A percentile compares a stretch with the other conserved stretches of the same genome.
phyloP scores from a whole-genome alignment of 1,140 invertebrate species.

The Episyrphus balteatus region DNA sequence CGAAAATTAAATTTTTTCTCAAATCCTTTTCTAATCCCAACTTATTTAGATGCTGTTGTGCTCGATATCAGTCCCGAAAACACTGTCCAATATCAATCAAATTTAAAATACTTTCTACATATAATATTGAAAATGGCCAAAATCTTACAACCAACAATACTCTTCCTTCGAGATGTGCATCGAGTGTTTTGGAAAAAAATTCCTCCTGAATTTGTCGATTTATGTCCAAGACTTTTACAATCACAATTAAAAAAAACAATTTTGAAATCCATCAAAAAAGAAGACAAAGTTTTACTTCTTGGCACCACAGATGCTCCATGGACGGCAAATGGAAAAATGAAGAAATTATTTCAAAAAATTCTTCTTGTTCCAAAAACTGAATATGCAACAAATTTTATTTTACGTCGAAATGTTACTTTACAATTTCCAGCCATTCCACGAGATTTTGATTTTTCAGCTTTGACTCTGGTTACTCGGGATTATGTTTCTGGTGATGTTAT shows the following conservation, averaged over 20 bases:
- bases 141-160: conserved; percentile 63
- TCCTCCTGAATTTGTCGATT: conserved; percentile 13
- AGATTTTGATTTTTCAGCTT: conserved; percentile 49
- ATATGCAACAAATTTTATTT: conserved; percentile 50
- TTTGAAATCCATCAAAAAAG: conserved; percentile 48
- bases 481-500: conserved; percentile 51
- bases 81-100: conserved; percentile 61
- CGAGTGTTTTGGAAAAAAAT: conserved; percentile 71
- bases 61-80: conserved; percentile 73
- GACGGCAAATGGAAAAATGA: conserved; percentile 29
- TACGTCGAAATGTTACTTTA: conserved; percentile 46
- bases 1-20: no score
- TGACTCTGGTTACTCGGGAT: conserved; percentile 52
- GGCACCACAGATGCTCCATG: conserved; percentile 52
- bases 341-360: conserved; percentile 38
- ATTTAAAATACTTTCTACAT: conserved; percentile 39
- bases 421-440: conserved; percentile 42
- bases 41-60: conserved; percentile 52
- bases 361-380: conserved; percentile 46
- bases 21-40: no score
- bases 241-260: conserved; percentile 48
- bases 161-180: conserved; percentile 69
- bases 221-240: conserved; percentile 46
- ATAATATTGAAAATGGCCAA: conserved; percentile 41
- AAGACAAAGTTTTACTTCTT: conserved; percentile 50